Conservation (phyloP, 2,888 invertebrate species). For the Eremobia ochroleuca region DNA sequence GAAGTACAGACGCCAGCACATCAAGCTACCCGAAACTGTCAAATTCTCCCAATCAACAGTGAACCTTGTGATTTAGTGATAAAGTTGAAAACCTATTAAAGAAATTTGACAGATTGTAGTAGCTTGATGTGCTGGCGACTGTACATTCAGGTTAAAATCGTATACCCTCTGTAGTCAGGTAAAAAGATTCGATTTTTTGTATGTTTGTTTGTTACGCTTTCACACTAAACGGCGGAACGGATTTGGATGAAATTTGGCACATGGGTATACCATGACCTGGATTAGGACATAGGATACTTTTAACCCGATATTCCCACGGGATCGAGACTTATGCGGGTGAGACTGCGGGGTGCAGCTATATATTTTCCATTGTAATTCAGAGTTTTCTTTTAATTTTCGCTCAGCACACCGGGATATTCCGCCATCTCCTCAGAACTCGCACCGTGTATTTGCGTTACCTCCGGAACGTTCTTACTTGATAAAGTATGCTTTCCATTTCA, state of each 20-base stretch:
- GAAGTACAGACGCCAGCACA: too few relatives aligned
- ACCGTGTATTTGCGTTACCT: slow-evolving; percentile 44
- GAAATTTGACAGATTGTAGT: too few relatives aligned
- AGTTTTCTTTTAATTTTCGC: neutral
- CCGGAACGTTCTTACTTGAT: slow-evolving; percentile 68
- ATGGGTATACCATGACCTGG: neutral
- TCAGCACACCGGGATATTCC: slow-evolving; percentile 1
- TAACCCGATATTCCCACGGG: neutral
- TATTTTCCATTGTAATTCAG: neutral
- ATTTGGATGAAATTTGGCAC: neutral
- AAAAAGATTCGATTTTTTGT: too few relatives aligned
- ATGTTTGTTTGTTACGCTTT: neutral
- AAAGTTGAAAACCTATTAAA: too few relatives aligned
- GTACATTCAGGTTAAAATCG: too few relatives aligned
- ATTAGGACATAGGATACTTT: neutral
- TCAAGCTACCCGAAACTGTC: too few relatives aligned
- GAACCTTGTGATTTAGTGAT: too few relatives aligned
- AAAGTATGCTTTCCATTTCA: slow-evolving; percentile 72
- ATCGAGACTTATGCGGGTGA: neutral
- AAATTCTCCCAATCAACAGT: too few relatives aligned
- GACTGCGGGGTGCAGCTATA: neutral
- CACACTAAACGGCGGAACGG: neutral
- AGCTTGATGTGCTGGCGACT: too few relatives aligned
- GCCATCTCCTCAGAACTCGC: slow-evolving; percentile 42
- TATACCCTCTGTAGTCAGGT: too few relatives aligned